A percentile compares a stretch with the other conserved stretches of the same genome.
These are phyloP conservation scores for Aproaerema taeniolella DNA, from an alignment of 2,888 invertebrate genomes.

Conservation along the genomic window DNA sequence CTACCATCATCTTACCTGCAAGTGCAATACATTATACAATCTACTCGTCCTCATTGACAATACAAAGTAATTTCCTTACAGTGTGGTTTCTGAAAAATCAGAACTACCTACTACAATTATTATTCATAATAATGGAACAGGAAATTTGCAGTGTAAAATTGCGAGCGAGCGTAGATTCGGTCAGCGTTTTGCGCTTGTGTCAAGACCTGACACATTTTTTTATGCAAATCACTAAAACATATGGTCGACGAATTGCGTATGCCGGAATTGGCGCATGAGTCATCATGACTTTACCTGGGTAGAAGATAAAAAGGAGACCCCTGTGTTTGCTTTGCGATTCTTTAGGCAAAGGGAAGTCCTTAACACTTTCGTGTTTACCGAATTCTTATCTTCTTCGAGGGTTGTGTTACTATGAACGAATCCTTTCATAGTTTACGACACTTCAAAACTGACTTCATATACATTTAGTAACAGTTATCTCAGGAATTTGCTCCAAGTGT, in stretches of 20 bases:
- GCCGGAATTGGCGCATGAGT: constrained; percentile 57
- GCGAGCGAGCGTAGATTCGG: no score
- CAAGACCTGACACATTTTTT: constrained; percentile 42
- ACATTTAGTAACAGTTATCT: no score
- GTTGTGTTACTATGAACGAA: no score
- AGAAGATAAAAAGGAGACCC: constrained; percentile 43
- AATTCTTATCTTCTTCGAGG: no score
- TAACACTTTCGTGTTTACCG: constrained; percentile 1
- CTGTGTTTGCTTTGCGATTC: constrained; percentile 34
- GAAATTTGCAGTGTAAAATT: background rate
- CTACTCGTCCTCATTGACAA: no score
- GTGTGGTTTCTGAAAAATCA: no score
- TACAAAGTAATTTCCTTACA: no score
- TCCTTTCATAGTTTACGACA: no score
- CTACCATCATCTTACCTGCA: no score
- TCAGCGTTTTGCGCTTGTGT: constrained; percentile 24
- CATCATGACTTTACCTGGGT: constrained; percentile 55
- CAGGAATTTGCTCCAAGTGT: no score
- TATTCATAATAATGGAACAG: background rate
- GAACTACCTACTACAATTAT: background rate
- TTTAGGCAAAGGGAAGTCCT: constrained; percentile 4
- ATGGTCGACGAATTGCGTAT: constrained; percentile 56
- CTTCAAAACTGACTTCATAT: no score
- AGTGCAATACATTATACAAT: no score
- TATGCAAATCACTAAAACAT: constrained; percentile 58